These are phyloP conservation scores for silkworm (Bombyx mori) DNA, from an alignment of 1,140 invertebrate genomes.

Conservation along the genomic window ASM3026992v2 NC_085111.1:4106501-4107000, in stretches of 20 bases:
- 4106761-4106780: slow-evolving; percentile 9
- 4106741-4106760: slow-evolving; percentile 21
- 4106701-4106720: slow-evolving; percentile 40
- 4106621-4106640: slow-evolving; percentile 47
- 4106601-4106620: slow-evolving; percentile 11
- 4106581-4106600: slow-evolving; percentile 37
- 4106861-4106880: no score
- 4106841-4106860: no score
- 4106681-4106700: slow-evolving; percentile 43
- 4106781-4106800: slow-evolving; percentile 3
- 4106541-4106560: no score
- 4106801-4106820: slow-evolving; percentile 2
- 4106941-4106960: no score
- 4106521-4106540: no score
- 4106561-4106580: no score
- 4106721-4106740: slow-evolving; percentile 51
- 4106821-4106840: not conserved
- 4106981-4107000: no score
- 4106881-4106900: no score
- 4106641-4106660: slow-evolving; percentile 53
- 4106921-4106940: no score
- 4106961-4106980: no score
- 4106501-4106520: no score
- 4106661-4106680: slow-evolving; percentile 46
- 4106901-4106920: no score